Base-by-base conservation (phyloP, 2,797 vertebrate species). In the Thamnophis elegans region DNA sequence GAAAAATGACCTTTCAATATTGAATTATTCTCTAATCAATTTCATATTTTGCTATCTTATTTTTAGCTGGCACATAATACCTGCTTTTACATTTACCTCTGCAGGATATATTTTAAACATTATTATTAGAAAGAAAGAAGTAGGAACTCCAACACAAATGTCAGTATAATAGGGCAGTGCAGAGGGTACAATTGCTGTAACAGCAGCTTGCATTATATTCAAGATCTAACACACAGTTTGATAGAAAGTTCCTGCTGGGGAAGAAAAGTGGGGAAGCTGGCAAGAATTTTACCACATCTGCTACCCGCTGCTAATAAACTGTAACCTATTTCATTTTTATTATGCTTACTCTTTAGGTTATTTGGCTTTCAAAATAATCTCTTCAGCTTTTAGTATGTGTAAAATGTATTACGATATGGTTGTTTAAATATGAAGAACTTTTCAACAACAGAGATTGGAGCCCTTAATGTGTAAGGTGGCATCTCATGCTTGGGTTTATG, bases 201-300 rank as follows among this genome's bases (percentile, higher is more conserved):
- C 95, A 96, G 96, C 97, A 96, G 96, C 95, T 94, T 94, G 95
- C 95, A 94, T 97, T 97, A 97, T 96, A 95, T 94, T 95, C 91
- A 93, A 93, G 97, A 98, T 97, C 97, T 96, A 96, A 95, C 91
- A 97, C 98, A 95, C 97, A 97, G 97, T 98, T 97, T 97, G 98
- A 98, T 97, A 98, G 97, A 98, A 98, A 95, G 97, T 93, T 97
- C 99, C 98, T 96, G 98, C 98, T 98, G 99, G 95, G 98, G 98
- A 98, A 98, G 98, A 99, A 99, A 99, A 98, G 98, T 98, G 98
- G 98, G 97, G 98, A 98, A 99, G 98, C 98, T 98, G 98, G 98
- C 98, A 98, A 93, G 98, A 98, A 98, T 98, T 98, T 97, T 97
- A 97, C 97, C 98, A 97, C 98, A 98, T 98, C 98, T 98, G 98